Evolutionary conservation across 1,140 invertebrate species (phyloP).

Genomic region (Neuroterus valhalla): DNA sequence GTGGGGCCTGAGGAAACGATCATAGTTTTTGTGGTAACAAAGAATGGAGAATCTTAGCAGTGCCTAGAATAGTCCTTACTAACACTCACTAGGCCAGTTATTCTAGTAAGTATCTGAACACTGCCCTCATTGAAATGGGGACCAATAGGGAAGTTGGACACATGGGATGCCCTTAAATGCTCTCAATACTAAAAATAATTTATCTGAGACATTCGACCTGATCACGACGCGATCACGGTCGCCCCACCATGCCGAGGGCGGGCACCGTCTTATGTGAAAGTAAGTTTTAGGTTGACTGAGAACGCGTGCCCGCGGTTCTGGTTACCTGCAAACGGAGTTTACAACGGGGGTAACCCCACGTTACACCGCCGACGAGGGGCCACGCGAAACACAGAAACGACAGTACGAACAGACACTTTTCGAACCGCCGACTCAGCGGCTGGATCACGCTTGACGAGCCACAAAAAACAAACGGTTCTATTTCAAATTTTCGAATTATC

Average conservation of each 20-base stretch:
- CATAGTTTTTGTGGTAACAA: no score
- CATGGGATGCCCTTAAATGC: background rate
- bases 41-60: no score
- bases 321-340: conserved; percentile 51
- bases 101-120: no score
- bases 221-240: conserved; percentile 41
- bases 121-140: no score
- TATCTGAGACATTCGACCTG: conserved; percentile 46
- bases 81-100: no score
- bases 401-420: conserved; percentile 59
- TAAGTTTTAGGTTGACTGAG: conserved; percentile 69
- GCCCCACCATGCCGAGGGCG: conserved; percentile 57
- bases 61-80: no score
- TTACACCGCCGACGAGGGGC: conserved; percentile 52
- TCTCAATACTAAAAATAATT: conserved; percentile 36
- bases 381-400: conserved; percentile 56
- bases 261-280: conserved; percentile 66
- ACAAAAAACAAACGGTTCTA: conserved; percentile 31
- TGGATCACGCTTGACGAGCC: conserved; percentile 47
- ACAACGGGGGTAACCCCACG: conserved; percentile 57
- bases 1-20: no score
- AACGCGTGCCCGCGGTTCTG: conserved; percentile 63
- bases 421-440: conserved; percentile 54
- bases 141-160: background rate
- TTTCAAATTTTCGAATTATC: conserved; percentile 32